phyloP scores from a whole-genome alignment of 2,888 invertebrate genomes.

The Drosophila hawaiiensis region DNA sequence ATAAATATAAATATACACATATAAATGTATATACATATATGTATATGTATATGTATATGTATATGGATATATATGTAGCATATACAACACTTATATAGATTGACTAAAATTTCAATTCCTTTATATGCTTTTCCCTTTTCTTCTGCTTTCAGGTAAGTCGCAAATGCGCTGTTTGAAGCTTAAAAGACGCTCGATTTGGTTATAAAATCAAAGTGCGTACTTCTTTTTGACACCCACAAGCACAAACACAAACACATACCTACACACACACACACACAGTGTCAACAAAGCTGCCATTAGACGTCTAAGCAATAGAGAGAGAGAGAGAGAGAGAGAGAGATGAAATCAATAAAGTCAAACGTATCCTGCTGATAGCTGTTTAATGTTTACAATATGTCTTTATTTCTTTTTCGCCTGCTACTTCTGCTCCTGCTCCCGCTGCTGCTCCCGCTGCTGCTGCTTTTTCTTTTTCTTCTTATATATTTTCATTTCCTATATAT shows the following conservation, averaged over 20 bases:
- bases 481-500: conserved; percentile 11
- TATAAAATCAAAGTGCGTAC: conserved; percentile 79
- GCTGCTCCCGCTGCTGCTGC: conserved; percentile 1
- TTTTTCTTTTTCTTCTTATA: not conserved
- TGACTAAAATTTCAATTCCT: conserved; percentile 76
- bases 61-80: conserved; percentile 6
- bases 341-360: conserved; percentile 78
- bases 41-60: conserved; percentile 45
- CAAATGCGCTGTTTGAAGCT: conserved; percentile 33
- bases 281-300: conserved; percentile 50
- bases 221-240: conserved; percentile 62
- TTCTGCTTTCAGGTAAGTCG: conserved; percentile 68
- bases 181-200: conserved; percentile 59
- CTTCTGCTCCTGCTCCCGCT: not conserved
- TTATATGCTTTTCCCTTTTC: conserved; percentile 38
- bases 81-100: conserved; percentile 49
- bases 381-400: conserved; percentile 82
- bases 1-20: conserved; percentile 62
- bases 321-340: conserved; percentile 41
- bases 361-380: conserved; percentile 81
- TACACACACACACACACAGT: conserved; percentile 19
- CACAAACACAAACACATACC: conserved; percentile 7
- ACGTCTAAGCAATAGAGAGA: conserved; percentile 23
- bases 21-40: conserved; percentile 51
- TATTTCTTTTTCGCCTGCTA: conserved; percentile 53